Evolutionary conservation across 2,888 invertebrate genomes (phyloP).

Genomic region (Cynaeus angustus): DNA sequence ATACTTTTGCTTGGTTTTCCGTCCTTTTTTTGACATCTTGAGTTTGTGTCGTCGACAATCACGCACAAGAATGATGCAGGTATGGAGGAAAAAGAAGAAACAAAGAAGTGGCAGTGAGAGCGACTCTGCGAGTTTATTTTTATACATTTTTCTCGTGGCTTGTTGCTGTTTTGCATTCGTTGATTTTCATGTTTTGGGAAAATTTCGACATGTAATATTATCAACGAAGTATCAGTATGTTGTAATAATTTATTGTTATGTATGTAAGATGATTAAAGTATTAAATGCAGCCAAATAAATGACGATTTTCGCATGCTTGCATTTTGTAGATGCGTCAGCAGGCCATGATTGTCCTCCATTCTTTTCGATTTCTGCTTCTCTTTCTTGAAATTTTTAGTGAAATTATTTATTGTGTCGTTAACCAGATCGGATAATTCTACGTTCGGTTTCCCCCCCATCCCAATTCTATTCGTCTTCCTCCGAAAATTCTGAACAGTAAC

Average conservation of each 20-base stretch:
- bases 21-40: conserved; percentile 19
- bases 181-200: conserved; percentile 6
- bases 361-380: too few species aligned
- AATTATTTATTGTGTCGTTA: too few species aligned
- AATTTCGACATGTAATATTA: conserved; percentile 5
- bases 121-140: conserved; percentile 28
- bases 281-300: conserved; percentile 43
- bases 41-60: conserved; percentile 35
- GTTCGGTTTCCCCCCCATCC: too few species aligned
- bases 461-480: too few species aligned
- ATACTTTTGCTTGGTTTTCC: conserved; percentile 13
- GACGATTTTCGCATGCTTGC: conserved; percentile 19
- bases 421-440: too few species aligned
- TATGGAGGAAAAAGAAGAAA: background rate
- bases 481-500: too few species aligned
- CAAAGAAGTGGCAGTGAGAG: background rate
- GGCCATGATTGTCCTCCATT: too few species aligned
- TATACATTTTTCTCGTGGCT: conserved; percentile 29
- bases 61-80: conserved; percentile 21
- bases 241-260: conserved; percentile 37
- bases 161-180: conserved; percentile 15
- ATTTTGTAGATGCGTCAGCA: too few species aligned
- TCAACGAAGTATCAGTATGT: conserved; percentile 25
- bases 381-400: too few species aligned
- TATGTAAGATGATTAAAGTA: conserved; percentile 36